A percentile compares a stretch with the other conserved stretches of the same genome.
These are phyloP conservation scores for Archocentrus centrarchus DNA, from an alignment of 2,113 vertebrate species.

Conservation along the genomic window DNA sequence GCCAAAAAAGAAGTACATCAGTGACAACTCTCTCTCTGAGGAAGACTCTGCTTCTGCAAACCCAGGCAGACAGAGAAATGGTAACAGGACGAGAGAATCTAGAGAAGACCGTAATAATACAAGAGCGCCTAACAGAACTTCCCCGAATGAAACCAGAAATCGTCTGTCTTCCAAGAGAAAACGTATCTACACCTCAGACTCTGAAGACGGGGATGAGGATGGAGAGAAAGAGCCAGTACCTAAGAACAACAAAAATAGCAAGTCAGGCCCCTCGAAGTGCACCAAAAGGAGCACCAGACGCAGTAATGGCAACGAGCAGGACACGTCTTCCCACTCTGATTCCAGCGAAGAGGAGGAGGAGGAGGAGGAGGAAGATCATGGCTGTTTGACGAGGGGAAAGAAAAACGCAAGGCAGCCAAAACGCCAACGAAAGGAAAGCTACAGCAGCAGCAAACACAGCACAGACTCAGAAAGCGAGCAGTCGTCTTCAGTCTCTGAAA, in stretches of 20 bases:
- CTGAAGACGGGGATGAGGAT: conserved; percentile 64
- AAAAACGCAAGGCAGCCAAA: conserved; percentile 35
- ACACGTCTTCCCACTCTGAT: conserved; percentile 41
- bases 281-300: conserved; percentile 54
- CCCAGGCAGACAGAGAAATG: conserved; percentile 39
- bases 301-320: conserved; percentile 13
- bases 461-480: conserved; percentile 70
- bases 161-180: conserved; percentile 74
- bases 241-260: conserved; percentile 54
- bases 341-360: conserved; percentile 45
- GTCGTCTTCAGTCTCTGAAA: conserved; percentile 65
- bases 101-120: conserved; percentile 24
- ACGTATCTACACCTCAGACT: conserved; percentile 76
- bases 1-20: conserved; percentile 80
- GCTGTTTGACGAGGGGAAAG: conserved; percentile 17
- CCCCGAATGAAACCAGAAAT: conserved; percentile 37
- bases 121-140: conserved; percentile 26
- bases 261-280: conserved; percentile 37
- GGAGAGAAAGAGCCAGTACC: conserved; percentile 12
- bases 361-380: not conserved
- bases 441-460: conserved; percentile 67
- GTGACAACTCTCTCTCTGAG: conserved; percentile 77
- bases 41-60: conserved; percentile 66
- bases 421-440: conserved; percentile 62
- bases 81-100: conserved; percentile 32